Evolutionary conservation across 2,113 vertebrate genomes (phyloP), one percentile per base, ranked within the genome.

Genomic region (Rissa tridactyla): DNA sequence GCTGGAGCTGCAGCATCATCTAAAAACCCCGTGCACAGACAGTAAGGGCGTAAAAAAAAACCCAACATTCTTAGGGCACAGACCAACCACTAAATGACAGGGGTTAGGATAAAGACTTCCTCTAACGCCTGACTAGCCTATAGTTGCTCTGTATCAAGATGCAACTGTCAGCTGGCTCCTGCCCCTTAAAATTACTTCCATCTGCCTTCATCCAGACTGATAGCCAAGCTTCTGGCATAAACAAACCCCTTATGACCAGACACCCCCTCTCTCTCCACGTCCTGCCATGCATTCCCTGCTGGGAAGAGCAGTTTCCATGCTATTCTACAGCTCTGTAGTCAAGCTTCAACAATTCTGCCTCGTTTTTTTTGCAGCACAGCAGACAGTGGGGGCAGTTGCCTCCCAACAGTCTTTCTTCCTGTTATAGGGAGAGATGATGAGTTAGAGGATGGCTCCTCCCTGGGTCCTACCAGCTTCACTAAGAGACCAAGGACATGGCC

Each of bases 181-280:
- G 34, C 57, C 61, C 86, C 73, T 92, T 71, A 12, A 89, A 96
- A 95, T 95, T 84, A 87, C 73, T 96, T 97, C 94, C 95, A 96
- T 92, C 89, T 96, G 94, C 78, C 86, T 91, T 91, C 29, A 5
- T 57, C 72, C 91, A 82, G 34, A 75, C 66, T 11, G 7, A 75
- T 14, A 87, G 84, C 52, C 73, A 82, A 76, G 77, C 83, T 92
- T 34, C 83, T 96, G 77, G 81, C 69, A 79, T 47, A 92, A 96
- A 84, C 84, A 94, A 84, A 76, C 11, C 61, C 47, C 69, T 83
- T 40, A 64, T 13, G 85, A 85, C 23, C 58, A 85, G 79, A 52
- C 40, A 76, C 22, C 36, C 47, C 49, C 22, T 29, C 49, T 10
- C 71, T 47, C 68, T 75, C 66, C 78, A 85, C 27, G 6, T 57